Evolutionary conservation across 2,888 invertebrate genomes (phyloP).

Genomic region (Pristionchus japonicus): DNA sequence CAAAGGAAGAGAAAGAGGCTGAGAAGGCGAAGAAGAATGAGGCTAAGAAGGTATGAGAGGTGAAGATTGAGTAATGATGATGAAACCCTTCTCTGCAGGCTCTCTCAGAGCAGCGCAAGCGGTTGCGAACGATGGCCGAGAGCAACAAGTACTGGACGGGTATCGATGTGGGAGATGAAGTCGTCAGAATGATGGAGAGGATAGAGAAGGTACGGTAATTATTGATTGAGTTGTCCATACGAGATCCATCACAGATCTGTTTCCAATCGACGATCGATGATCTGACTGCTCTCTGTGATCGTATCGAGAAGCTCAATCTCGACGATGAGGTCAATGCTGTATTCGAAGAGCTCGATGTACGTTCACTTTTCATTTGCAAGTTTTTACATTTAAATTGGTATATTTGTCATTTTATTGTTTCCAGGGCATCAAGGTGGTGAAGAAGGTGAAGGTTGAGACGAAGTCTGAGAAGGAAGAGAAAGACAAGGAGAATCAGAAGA

Average conservation of each 20-base stretch:
- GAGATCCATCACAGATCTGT: conserved; percentile 55
- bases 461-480: conserved; percentile 45
- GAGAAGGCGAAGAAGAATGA: conserved; percentile 80
- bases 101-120: conserved; percentile 9
- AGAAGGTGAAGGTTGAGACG: conserved; percentile 43
- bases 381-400: not conserved
- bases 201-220: conserved; percentile 56
- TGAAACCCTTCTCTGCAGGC: not conserved
- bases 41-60: conserved; percentile 82
- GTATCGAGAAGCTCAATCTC: conserved; percentile 53
- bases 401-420: not conserved
- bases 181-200: conserved; percentile 65
- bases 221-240: not conserved
- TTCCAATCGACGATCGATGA: conserved; percentile 62
- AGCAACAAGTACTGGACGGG: conserved; percentile 66
- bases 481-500: conserved; percentile 59
- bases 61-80: conserved; percentile 8
- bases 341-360: conserved; percentile 56
- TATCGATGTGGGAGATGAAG: conserved; percentile 48
- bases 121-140: conserved; percentile 48
- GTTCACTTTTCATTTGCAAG: not conserved
- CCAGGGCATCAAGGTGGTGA: conserved; percentile 49
- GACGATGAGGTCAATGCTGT: conserved; percentile 56
- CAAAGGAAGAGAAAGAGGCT: conserved; percentile 72
- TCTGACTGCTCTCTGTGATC: conserved; percentile 63